Evolutionary conservation across 2,888 invertebrate genomes (phyloP).

Genomic region (Drosophila subsilvestris): DNA sequence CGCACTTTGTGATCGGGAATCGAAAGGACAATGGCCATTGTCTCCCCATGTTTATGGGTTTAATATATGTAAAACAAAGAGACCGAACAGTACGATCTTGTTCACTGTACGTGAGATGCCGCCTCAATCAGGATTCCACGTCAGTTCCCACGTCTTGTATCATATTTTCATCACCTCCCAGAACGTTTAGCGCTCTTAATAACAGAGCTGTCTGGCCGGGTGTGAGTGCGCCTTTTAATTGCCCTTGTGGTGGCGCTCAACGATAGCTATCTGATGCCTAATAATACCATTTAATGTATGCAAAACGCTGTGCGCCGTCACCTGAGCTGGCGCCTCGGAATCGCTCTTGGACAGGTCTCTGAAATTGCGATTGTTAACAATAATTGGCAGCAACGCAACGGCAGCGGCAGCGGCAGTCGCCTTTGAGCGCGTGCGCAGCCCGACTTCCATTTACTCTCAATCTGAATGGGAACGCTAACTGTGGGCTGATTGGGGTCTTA

Average conservation of each 20-base stretch:
- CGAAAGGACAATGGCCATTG: constrained; percentile 54
- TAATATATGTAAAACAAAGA: constrained; percentile 19
- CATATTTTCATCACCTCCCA: constrained; percentile 35
- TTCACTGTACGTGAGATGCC: background rate
- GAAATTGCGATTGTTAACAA: constrained; percentile 30
- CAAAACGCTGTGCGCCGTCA: constrained; percentile 67
- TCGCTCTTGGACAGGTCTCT: constrained; percentile 6
- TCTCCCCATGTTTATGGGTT: constrained; percentile 31
- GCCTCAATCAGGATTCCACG: constrained; percentile 18
- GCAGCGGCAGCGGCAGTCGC: constrained; percentile 8
- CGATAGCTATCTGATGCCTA: constrained; percentile 44
- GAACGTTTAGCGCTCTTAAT: constrained; percentile 32
- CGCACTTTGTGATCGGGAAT: background rate
- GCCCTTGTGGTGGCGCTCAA: constrained; percentile 36
- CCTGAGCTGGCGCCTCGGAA: constrained; percentile 64
- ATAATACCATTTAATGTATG: constrained; percentile 63
- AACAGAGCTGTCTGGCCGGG: constrained; percentile 30
- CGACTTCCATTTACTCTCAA: constrained; percentile 38
- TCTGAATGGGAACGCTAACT: constrained; percentile 8
- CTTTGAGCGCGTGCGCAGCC: constrained; percentile 65
- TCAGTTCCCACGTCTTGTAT: constrained; percentile 8
- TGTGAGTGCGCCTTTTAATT: constrained; percentile 54
- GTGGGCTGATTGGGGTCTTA: constrained; percentile 19
- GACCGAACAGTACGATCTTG: constrained; percentile 1
- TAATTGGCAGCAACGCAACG: constrained; percentile 43